Evolutionary conservation across 2,797 vertebrate genomes (phyloP).

Genomic region (Pitangus sulphuratus): DNA sequence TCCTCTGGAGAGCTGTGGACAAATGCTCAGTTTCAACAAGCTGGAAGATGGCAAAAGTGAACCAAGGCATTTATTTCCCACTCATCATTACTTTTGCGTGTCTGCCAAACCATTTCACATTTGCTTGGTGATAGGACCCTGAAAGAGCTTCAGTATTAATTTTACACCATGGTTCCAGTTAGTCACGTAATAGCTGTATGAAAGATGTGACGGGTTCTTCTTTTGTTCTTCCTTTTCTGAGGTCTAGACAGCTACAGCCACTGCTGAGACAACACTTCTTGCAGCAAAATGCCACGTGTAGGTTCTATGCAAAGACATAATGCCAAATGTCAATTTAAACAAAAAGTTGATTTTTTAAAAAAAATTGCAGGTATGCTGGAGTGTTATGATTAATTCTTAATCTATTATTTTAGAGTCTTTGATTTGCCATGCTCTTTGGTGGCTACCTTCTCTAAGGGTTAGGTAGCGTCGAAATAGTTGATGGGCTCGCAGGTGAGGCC

Average conservation of each 20-base stretch:
- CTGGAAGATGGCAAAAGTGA: neutral
- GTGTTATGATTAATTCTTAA: neutral
- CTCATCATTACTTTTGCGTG: fast-evolving
- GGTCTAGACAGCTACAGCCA: neutral
- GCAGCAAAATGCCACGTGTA: neutral
- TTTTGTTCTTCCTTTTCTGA: neutral
- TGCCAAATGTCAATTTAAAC: neutral
- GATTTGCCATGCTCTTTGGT: neutral
- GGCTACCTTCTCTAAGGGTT: neutral
- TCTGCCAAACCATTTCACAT: neutral
- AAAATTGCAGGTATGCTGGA: neutral
- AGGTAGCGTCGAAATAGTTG: neutral
- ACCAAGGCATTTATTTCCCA: neutral
- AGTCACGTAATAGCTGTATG: neutral
- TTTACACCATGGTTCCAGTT: neutral
- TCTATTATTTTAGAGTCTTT: neutral
- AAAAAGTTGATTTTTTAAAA: neutral
- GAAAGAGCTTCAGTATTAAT: neutral
- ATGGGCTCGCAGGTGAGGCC: neutral
- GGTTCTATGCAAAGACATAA: neutral
- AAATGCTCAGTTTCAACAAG: neutral
- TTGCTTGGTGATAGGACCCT: neutral
- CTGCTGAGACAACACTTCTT: neutral
- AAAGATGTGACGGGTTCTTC: neutral
- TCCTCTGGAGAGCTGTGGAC: neutral